Base-by-base conservation (phyloP, 2,113 vertebrate genomes). In the Rhipidura dahli region DNA sequence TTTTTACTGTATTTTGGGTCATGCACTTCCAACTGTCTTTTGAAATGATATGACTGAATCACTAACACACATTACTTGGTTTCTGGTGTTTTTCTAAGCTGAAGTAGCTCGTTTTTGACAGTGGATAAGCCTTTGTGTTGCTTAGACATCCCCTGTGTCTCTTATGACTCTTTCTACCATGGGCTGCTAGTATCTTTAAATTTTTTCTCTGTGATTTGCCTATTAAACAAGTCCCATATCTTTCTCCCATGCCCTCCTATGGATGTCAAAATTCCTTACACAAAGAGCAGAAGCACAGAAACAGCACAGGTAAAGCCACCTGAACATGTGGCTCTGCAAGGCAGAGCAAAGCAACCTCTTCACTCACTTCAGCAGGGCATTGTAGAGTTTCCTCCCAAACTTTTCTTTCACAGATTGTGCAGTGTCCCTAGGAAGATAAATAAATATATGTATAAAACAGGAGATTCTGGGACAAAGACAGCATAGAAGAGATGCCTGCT, bases 331-430 rank as follows among this genome's bases (percentile, higher is more conserved):
- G 13, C 44, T 90, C 31, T 61, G 33, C 39, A 64, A 92, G 26
- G 28, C 77, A 87, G 31, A 90, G n/a, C 20, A 24, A 53, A 47
- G 17, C 40, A 68, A 72, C 59, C 3, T 15, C 40, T 12, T n/a
- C 9, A 97, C 98, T 96, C 95, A 99, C 99, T 97, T 99, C 89
- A 99, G 91, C 72, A 99, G 96, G 28, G 98, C 98, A n/a, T 99
- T 99, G 75, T 99, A 99, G 70, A 99, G 98, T 66, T 98, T 98
- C 95, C 98, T 99, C 42, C 99, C 99, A 98, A 99, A 99, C 96
- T 99, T 99, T 96, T 99, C 99, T 91, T 99, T 99, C 95, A 99
- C 98, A 19, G 97, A 95, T 39, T 99, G 99, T 37, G 98, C 99
- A 13, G 98, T 99, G 91, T 99, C 99, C 99, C 99, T 99, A 56